Base-by-base conservation (phyloP, 2,113 vertebrate genomes). In the Oryzias woworae region DNA sequence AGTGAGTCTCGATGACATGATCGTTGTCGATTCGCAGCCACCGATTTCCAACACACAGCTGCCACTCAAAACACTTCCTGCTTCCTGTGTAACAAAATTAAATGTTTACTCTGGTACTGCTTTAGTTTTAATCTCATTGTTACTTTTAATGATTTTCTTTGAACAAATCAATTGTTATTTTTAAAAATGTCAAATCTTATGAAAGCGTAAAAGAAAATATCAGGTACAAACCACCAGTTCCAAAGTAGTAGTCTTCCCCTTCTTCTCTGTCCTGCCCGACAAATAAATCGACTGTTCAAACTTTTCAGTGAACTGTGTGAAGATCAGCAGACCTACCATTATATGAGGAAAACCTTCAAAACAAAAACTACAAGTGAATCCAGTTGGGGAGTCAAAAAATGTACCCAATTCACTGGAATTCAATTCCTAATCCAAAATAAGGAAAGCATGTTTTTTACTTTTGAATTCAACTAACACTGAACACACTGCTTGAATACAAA, bases 1-100 rank as follows among this genome's bases (percentile, higher is more conserved):
- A 91, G 48, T 90, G 86, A 10, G 75, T 47, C 58, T 91, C 89
- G 4, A 91, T 89, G 50, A 91, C 68, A 26, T 74, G 36, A 53
- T 89, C 84, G 8, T 90, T 81, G 5, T 57, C 24, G 1, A 90
- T 73, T 3, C 5, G 22, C 26, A 13, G 28, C 87, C 86, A 87
- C 44, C 57, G n/a, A 0, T 7, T 10, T 10, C 74, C 81, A 16
- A 31, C 3, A 8, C 13, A 63, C 49, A 90, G 49, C 65, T 82
- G 74, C 90, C 90, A 91, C 69, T 78, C 66, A 31, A 58, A 87
- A 17, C 44, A 26, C 31, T 84, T 90, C 43, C n/a, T 72, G 51
- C 6, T 45, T 4, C 7, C 79, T 84, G 55, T n/a, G 16, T 69
- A 77, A 49, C 4, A 59, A 14, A 55, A 18, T 14, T n/a, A 16